Percentiles rank a stretch among this genome's conserved stretches.
Conservation (phyloP, 1,140 invertebrate species). For the Melanaphis sacchari region DNA sequence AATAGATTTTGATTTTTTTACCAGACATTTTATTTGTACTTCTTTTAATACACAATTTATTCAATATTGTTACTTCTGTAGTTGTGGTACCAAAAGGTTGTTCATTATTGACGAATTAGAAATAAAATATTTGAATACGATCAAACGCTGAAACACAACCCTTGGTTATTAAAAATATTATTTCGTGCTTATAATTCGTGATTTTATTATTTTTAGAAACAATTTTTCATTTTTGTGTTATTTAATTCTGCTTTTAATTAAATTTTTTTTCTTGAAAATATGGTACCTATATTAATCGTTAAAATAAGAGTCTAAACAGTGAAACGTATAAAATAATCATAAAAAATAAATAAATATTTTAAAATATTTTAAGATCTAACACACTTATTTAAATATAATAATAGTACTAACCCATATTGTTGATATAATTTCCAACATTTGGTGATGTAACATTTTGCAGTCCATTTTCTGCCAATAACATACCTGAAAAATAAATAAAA, state of each 20-base stretch:
- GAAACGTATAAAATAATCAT: background rate
- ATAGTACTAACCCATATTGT: conserved; percentile 52
- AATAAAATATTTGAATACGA: background rate
- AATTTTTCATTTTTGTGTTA: background rate
- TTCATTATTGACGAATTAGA: background rate
- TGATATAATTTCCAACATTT: conserved; percentile 17
- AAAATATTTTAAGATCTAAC: background rate
- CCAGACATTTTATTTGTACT: background rate
- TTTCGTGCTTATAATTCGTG: background rate
- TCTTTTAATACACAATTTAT: background rate
- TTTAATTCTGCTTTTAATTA: background rate
- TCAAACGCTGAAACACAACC: background rate
- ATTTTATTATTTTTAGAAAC: background rate
- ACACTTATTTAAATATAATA: background rate
- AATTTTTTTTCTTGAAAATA: background rate
- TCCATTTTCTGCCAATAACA: conserved; percentile 47
- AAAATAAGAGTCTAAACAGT: background rate
- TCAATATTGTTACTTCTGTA: background rate
- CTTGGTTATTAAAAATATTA: background rate
- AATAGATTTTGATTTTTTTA: background rate
- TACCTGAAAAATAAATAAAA: conserved; percentile 44
- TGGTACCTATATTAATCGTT: background rate
- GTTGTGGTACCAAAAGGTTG: background rate
- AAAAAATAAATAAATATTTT: background rate
- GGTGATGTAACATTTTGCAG: conserved; percentile 17